Conservation (phyloP, 2,888 invertebrate species). For the Digitonthophagus gazella region DNA sequence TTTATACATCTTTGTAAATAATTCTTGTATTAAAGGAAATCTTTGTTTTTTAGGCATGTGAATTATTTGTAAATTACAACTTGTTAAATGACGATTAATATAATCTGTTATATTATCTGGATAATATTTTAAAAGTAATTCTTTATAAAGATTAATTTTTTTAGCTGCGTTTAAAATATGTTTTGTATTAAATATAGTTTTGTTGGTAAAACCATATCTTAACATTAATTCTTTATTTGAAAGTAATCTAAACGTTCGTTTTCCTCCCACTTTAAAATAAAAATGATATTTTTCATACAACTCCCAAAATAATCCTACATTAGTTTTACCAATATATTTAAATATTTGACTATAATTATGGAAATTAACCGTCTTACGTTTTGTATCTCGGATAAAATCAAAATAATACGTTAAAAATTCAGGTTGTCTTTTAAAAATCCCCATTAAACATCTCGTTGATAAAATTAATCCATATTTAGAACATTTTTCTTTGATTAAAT, state of each 20-base stretch:
- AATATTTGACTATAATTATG: neutral
- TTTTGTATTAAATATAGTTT: neutral
- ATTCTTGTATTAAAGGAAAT: neutral
- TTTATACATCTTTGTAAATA: neutral
- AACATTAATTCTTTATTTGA: neutral
- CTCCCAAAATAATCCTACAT: slow-evolving; percentile 1
- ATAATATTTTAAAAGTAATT: neutral
- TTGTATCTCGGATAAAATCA: neutral
- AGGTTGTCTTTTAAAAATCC: slow-evolving; percentile 4
- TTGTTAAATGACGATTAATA: too few species aligned
- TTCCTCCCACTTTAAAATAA: neutral
- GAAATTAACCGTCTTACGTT: neutral
- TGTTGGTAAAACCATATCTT: neutral
- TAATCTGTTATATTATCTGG: neutral
- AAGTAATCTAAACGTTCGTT: neutral
- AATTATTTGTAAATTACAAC: neutral
- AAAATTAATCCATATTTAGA: neutral
- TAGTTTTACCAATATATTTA: neutral
- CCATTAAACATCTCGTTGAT: neutral
- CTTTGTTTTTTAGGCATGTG: neutral
- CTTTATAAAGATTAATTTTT: neutral
- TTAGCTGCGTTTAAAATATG: neutral
- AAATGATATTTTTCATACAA: slow-evolving; percentile 7
- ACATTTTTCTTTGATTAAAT: slow-evolving; percentile 11
- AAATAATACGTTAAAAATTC: slow-evolving; percentile 13